Base-by-base conservation (phyloP, 2,113 vertebrate species). In the Lepus europaeus region DNA sequence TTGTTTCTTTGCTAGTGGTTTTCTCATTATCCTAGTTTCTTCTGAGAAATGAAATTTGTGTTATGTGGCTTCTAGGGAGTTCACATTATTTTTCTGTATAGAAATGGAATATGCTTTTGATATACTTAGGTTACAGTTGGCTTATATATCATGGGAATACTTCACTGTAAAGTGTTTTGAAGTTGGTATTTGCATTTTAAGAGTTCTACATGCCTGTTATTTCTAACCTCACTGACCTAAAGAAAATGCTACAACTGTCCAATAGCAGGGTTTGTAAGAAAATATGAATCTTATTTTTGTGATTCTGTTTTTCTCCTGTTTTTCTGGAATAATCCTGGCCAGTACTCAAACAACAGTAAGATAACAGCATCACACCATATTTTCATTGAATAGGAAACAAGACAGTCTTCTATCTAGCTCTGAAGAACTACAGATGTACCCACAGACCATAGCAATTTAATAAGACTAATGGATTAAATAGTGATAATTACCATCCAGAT, bases 121-220 rank as follows among this genome's bases (percentile, higher is more conserved):
- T 94, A 73, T 51, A 94, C 81, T 97, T 72, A 74, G 27, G 53
- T 83, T 96, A 56, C 76, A 76, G 63, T 87, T 95, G 77, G 36
- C 72, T 87, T 91, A 76, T 82, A 39, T 88, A 70, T 92, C 80
- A 91, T 56, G 36, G 23, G 59, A 76, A 93, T 27, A 89, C 17
- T 79, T 86, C 59, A 94, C 39, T 56, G 0, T 36, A 94, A 33
- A 31, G 17, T 9, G 87, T 95, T 97, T 77, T 56, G 73, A 94
- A 91, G 12, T 84, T 92, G 17, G 16, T 92, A 89, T 95, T 96
- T 96, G n/a, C 85, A 95, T 88, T 87, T 45, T 84, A 89, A 93
- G 36, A 22, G 17, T 88, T 81, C 29, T 90, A 39, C 12, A 90
- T 29, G 69, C 39, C 45, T 89, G 33, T 90, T 94, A 86, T 87